These are phyloP conservation scores for Octonoba sinensis DNA, from an alignment of 2,888 invertebrate genomes.

Conservation along the genomic window DNA sequence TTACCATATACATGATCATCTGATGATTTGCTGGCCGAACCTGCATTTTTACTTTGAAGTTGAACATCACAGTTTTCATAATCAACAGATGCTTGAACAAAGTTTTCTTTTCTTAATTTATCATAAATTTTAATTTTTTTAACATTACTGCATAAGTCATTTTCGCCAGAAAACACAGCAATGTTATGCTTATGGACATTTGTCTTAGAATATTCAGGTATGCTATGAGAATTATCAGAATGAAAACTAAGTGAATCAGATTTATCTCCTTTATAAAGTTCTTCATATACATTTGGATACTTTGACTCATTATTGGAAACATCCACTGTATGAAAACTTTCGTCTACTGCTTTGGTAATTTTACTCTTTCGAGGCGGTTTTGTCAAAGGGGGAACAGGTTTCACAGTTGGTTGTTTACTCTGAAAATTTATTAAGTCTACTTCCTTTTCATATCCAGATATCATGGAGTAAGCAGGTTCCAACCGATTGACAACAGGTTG, in stretches of 20 bases:
- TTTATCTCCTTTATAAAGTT: slow-evolving; percentile 24
- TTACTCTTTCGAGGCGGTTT: slow-evolving; percentile 62
- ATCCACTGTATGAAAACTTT: neutral
- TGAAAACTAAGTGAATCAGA: neutral
- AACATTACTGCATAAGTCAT: slow-evolving; percentile 12
- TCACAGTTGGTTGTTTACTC: slow-evolving; percentile 1
- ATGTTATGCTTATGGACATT: neutral
- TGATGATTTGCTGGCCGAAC: neutral
- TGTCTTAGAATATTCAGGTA: neutral
- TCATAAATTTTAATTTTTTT: slow-evolving; percentile 26
- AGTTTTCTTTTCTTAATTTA: slow-evolving; percentile 8
- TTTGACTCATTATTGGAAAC: slow-evolving; percentile 11
- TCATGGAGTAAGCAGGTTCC: neutral
- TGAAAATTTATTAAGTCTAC: neutral
- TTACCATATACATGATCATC: slow-evolving; percentile 50
- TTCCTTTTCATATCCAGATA: slow-evolving; percentile 2
- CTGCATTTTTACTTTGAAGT: neutral
- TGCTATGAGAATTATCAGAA: slow-evolving; percentile 2
- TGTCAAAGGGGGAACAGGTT: slow-evolving; percentile 34
- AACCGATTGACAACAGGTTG: neutral
- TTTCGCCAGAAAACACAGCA: slow-evolving; percentile 9
- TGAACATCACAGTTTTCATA: slow-evolving; percentile 43
- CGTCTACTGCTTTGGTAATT: slow-evolving; percentile 2
- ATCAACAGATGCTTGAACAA: slow-evolving; percentile 4
- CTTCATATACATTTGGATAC: slow-evolving; percentile 39